These are phyloP conservation scores for Lipophrys pholis DNA, from an alignment of 2,113 vertebrate genomes.

Conservation along the genomic window DNA sequence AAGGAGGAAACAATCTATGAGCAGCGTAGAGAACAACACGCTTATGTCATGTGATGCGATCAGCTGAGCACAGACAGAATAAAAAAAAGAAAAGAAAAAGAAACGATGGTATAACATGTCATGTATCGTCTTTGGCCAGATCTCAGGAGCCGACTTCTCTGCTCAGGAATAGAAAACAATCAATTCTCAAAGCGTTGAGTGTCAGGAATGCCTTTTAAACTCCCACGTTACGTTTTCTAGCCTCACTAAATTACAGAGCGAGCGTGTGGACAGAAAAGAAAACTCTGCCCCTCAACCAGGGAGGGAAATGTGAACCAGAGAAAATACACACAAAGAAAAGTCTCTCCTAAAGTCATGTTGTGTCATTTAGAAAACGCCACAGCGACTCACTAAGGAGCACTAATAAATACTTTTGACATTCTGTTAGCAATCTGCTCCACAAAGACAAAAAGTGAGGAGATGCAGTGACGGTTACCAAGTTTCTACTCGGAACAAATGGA, in stretches of 20 bases:
- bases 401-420: slow-evolving; percentile 66
- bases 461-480: not conserved
- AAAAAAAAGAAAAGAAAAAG: not conserved
- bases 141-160: not conserved
- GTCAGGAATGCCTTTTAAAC: slow-evolving; percentile 18
- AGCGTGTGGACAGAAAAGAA: slow-evolving; percentile 16
- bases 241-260: slow-evolving; percentile 4
- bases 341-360: slow-evolving; percentile 24
- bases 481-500: no score
- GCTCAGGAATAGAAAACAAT: not conserved
- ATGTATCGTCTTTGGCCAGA: slow-evolving; percentile 37
- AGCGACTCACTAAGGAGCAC: slow-evolving; percentile 30
- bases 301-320: slow-evolving; percentile 7
- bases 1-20: slow-evolving; percentile 3
- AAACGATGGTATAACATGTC: not conserved
- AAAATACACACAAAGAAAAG: no score
- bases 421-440: slow-evolving; percentile 42
- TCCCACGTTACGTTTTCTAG: not conserved
- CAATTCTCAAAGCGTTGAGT: not conserved
- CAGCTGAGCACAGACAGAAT: not conserved
- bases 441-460: slow-evolving; percentile 13
- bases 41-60: not conserved
- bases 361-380: slow-evolving; percentile 25
- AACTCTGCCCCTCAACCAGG: not conserved
- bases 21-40: slow-evolving; percentile 1